Base-by-base conservation (phyloP, 2,888 invertebrate genomes). In the Hipparchia semele region DNA sequence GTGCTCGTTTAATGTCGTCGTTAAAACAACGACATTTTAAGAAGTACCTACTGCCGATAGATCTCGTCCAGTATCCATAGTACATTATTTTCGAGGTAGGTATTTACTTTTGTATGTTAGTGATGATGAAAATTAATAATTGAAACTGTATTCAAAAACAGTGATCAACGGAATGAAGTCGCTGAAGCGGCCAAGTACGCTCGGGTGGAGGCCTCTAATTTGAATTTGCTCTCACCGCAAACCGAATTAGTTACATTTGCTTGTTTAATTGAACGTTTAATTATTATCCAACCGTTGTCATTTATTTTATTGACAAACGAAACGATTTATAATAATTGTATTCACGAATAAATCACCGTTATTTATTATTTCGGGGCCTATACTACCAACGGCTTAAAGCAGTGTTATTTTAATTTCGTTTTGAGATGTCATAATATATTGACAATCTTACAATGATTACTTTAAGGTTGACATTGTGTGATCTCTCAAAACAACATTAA, bases 201-300 rank as follows among this genome's bases (percentile, higher is more conserved):
- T 72, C 72, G 62, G 70, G 76, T 75, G 76, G 76, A 76, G 78
- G 77, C 69, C 72, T 71, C 76, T 75, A 74, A 79, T 78, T 76
- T 76, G 74, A 79, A 79, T 79, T 77, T 77, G 70, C 72, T 75
- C 72, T 74, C 58, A 73, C 74, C 77, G 56, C 75, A 76, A 73
- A 75, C 73, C 71, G 72, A 78, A 74, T 78, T 73, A 77, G 76
- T 76, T 74, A 77, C 72, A 70, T 68, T 73, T 70, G 70, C 71
- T 70, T 75, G 74, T 77, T 75, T 76, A 77, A 78, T 80, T 78
- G 75, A 77, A 76, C 76, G 69, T 73, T 77, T 59, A 71, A 69
- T 70, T 61, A 76, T 75, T 64, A 73, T 67, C 67, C 68, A 61
- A 54, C 72, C 53, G 54, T 58, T 49, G 49, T 67, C 66, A 68